Percentiles rank a stretch among this genome's conserved stretches.
phyloP scores from a whole-genome alignment of 2,113 vertebrate species.

The Sceloporus tristichus region DNA sequence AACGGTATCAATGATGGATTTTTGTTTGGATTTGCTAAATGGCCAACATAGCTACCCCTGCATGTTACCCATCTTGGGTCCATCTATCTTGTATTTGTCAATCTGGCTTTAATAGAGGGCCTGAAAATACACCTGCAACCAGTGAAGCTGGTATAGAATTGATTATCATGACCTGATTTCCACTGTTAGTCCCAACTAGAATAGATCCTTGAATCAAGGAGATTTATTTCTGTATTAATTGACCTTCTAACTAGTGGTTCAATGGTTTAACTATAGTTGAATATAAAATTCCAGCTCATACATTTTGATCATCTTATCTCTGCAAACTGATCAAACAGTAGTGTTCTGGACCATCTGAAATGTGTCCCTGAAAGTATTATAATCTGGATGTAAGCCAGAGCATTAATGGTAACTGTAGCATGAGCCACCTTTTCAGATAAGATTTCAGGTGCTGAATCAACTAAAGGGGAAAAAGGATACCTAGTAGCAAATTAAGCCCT shows the following conservation, averaged over 20 bases:
- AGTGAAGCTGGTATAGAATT: background rate
- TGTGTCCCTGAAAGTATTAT: background rate
- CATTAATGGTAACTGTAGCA: background rate
- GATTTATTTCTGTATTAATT: too few relatives aligned
- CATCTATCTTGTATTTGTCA: background rate
- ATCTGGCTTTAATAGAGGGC: background rate
- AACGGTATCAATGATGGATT: too few relatives aligned
- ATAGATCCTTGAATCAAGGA: too few relatives aligned
- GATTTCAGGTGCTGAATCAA: background rate
- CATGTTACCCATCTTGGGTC: background rate
- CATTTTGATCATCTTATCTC: background rate
- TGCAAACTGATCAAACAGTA: background rate
- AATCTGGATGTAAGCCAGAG: background rate
- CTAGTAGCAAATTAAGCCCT: background rate
- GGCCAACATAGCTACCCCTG: too few relatives aligned
- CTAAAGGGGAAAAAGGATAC: background rate
- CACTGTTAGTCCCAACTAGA: too few relatives aligned
- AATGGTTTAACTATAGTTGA: too few relatives aligned
- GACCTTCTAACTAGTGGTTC: too few relatives aligned
- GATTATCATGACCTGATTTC: too few relatives aligned
- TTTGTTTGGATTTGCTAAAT: too few relatives aligned
- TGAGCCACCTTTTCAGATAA: background rate
- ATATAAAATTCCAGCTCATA: too few relatives aligned
- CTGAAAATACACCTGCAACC: background rate
- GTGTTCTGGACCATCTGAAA: background rate